Conservation (phyloP, 2,888 invertebrate species). For the Celastrina argiolus region DNA sequence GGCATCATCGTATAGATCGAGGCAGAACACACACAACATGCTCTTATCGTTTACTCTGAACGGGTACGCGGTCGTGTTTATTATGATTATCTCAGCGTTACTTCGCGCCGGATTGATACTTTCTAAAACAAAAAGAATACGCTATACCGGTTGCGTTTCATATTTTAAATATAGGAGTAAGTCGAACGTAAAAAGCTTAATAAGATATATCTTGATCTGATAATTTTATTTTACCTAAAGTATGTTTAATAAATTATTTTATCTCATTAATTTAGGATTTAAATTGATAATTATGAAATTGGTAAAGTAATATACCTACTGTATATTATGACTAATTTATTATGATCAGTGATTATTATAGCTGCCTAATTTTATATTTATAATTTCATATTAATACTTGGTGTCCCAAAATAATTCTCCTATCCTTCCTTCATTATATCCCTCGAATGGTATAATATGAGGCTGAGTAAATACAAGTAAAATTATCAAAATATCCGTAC, state of each 20-base stretch:
- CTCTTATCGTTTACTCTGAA: constrained; percentile 67
- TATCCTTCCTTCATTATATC: no score
- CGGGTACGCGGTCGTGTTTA: constrained; percentile 64
- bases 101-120: constrained; percentile 57
- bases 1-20: constrained; percentile 60
- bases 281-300: no score
- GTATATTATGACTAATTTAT: no score
- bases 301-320: no score
- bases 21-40: constrained; percentile 67
- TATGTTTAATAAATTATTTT: no score
- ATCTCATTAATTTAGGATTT: no score
- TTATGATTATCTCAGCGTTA: constrained; percentile 61
- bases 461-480: no score
- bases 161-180: background rate
- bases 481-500: background rate
- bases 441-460: no score
- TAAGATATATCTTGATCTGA: background rate
- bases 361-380: no score
- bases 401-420: no score
- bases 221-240: background rate
- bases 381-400: no score
- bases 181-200: background rate
- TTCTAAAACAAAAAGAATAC: constrained; percentile 65
- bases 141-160: constrained; percentile 30
- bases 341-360: no score